These are phyloP conservation scores for Fratercula arctica DNA, from an alignment of 2,797 vertebrate genomes.

Conservation along the genomic window DNA sequence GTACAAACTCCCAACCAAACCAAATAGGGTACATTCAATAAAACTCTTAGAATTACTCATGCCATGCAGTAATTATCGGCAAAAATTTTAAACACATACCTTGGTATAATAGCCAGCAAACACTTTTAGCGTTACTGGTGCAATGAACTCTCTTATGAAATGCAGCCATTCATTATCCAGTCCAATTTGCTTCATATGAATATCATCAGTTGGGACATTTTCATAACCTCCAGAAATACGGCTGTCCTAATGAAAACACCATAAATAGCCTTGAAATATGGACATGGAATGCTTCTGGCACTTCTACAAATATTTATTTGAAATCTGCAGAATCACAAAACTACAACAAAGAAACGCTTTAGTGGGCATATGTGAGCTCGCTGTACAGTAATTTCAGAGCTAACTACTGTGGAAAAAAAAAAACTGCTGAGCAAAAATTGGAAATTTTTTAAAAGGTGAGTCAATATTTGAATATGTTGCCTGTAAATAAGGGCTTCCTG, in stretches of 20 bases:
- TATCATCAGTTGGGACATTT: constrained; percentile 97
- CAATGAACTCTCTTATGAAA: constrained; percentile 96
- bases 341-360: not conserved
- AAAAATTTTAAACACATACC: constrained; percentile 72
- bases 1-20: not conserved
- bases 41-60: not conserved
- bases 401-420: not conserved
- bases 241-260: constrained; percentile 83
- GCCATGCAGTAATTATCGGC: not conserved
- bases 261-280: constrained; percentile 1
- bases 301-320: not conserved
- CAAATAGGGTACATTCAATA: not conserved
- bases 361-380: not conserved
- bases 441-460: not conserved
- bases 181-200: constrained; percentile 95
- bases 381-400: not conserved
- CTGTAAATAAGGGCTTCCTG: not conserved
- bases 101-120: constrained; percentile 98
- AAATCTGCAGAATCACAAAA: not conserved
- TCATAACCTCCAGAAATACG: constrained; percentile 95
- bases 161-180: constrained; percentile 95
- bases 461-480: not conserved
- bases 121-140: constrained; percentile 93
- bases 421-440: not conserved
- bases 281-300: not conserved